Evolutionary conservation across 2,888 invertebrate species (phyloP).

Genomic region (Meghimatium bilineatum): DNA sequence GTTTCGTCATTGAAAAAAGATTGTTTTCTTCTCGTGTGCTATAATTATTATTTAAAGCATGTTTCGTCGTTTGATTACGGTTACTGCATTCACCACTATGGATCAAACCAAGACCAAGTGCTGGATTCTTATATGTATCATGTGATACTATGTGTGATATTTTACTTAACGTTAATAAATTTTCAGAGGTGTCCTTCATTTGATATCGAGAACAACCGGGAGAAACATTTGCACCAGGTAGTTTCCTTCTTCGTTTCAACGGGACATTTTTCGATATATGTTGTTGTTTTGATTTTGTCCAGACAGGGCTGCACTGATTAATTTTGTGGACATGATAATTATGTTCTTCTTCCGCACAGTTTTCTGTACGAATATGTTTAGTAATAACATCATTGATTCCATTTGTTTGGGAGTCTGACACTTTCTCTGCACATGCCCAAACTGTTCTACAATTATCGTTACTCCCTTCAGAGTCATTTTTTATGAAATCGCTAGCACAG

Average conservation of each 20-base stretch:
- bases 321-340: not conserved
- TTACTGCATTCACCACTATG: not conserved
- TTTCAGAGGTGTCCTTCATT: not conserved
- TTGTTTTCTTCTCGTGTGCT: not conserved
- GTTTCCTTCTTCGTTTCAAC: not conserved
- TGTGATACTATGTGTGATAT: not conserved
- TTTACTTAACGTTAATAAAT: not conserved
- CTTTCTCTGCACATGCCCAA: not conserved
- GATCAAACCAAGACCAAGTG: no score
- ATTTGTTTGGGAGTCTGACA: no score
- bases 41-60: not conserved
- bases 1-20: no score
- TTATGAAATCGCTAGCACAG: not conserved
- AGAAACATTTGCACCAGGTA: not conserved
- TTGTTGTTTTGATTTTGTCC: not conserved
- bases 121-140: not conserved
- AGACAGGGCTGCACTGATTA: not conserved
- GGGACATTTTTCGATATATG: not conserved
- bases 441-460: no score
- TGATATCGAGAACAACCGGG: not conserved
- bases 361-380: not conserved
- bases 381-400: no score
- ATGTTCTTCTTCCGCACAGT: not conserved
- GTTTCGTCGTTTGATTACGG: not conserved
- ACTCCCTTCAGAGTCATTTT: not conserved